Percentiles rank a stretch among this genome's conserved stretches.
These are phyloP conservation scores for Sardinella longiceps DNA, from an alignment of 2,797 vertebrate species.

Conservation along the genomic window DNA sequence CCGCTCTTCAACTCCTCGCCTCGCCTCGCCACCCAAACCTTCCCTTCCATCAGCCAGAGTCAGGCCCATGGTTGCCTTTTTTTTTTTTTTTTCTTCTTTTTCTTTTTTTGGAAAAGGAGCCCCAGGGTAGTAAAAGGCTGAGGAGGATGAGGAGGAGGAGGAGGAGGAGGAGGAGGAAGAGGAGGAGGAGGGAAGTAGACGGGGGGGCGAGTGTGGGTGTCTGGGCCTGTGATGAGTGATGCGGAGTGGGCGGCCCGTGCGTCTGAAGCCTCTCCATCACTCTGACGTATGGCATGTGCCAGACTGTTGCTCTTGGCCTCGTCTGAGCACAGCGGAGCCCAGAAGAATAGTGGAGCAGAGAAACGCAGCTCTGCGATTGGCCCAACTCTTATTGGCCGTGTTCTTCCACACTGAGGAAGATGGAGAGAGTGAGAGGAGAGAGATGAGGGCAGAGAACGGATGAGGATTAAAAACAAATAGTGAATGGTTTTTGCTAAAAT, in stretches of 20 bases:
- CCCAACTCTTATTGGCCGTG: neutral
- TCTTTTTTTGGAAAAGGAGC: neutral
- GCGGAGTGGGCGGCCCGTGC: constrained; percentile 37
- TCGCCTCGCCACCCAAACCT: neutral
- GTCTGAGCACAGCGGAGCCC: too few relatives aligned
- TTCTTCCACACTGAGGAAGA: neutral
- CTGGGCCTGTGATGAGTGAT: constrained; percentile 46
- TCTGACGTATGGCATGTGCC: constrained; percentile 64
- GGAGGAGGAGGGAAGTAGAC: neutral
- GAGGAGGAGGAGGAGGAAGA: neutral
- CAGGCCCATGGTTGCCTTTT: neutral
- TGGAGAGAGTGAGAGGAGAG: neutral
- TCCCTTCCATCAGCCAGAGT: neutral
- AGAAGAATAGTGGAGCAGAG: neutral
- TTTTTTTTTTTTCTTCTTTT: too few relatives aligned
- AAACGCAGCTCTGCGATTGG: neutral
- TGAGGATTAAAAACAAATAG: neutral
- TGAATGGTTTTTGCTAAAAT: too few relatives aligned
- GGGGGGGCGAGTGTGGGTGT: neutral
- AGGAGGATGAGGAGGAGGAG: neutral
- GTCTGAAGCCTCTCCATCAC: constrained; percentile 57
- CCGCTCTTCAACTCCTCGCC: neutral
- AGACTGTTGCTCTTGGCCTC: constrained; percentile 72
- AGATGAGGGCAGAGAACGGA: neutral
- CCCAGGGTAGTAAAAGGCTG: neutral